Percentiles rank a stretch among this genome's conserved stretches.
Conservation (phyloP, 2,113 vertebrate genomes). For the Ariopsis seemanni region DNA sequence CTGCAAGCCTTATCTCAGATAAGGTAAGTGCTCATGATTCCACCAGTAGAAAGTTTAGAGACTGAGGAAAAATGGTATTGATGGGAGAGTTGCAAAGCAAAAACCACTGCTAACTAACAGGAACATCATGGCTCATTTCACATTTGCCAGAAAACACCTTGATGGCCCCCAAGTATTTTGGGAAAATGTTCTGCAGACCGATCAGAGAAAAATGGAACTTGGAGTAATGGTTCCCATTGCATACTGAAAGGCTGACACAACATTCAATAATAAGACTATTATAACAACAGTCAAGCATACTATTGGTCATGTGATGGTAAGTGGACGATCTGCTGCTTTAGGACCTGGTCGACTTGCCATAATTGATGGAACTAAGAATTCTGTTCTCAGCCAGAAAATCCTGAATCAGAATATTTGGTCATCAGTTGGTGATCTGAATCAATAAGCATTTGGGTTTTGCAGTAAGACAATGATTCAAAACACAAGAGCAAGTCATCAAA, state of each 20-base stretch:
- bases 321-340: not conserved
- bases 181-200: too few species aligned
- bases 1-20: not conserved
- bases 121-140: not conserved
- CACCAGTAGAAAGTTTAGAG: not conserved
- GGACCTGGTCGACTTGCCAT: too few species aligned
- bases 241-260: not conserved
- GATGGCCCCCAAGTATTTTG: too few species aligned
- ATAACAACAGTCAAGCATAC: not conserved
- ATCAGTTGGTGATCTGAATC: not conserved
- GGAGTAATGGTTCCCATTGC: too few species aligned
- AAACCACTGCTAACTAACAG: not conserved
- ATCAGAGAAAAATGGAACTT: too few species aligned
- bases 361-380: not conserved
- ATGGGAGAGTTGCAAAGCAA: not conserved
- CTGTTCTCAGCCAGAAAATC: too few species aligned
- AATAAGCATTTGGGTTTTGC: not conserved
- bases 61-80: not conserved
- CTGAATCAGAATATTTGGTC: not conserved
- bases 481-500: not conserved
- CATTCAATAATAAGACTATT: not conserved
- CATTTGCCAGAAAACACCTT: not conserved
- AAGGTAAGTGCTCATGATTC: not conserved
- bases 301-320: not conserved
- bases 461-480: not conserved